Evolutionary conservation across 2,888 invertebrate species (phyloP).

Genomic region (Brachylomia viminalis): DNA sequence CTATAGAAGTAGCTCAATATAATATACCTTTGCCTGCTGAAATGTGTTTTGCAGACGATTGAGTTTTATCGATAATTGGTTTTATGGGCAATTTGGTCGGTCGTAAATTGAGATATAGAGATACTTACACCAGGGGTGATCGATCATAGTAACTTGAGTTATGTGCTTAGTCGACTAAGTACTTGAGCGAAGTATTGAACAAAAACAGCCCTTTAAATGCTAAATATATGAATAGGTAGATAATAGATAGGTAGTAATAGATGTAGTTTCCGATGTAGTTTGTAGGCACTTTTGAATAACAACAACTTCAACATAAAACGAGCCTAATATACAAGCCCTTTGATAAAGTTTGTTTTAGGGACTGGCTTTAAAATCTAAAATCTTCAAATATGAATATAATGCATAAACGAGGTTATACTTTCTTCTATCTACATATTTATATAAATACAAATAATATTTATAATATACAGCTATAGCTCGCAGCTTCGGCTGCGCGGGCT

Average conservation of each 20-base stretch:
- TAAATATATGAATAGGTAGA: too few relatives aligned
- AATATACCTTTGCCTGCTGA: neutral
- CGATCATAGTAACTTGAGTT: neutral
- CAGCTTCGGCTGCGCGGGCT: too few relatives aligned
- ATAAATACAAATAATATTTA: neutral
- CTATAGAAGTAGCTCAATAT: neutral
- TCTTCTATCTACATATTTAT: neutral
- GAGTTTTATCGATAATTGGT: slow-evolving; percentile 30
- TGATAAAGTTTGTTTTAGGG: neutral
- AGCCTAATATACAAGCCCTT: neutral
- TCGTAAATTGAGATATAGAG: slow-evolving; percentile 26
- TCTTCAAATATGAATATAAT: neutral
- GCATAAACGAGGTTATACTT: neutral
- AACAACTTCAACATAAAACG: neutral
- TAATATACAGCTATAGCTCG: too few relatives aligned
- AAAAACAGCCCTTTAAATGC: too few relatives aligned
- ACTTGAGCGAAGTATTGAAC: too few relatives aligned
- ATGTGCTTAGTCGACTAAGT: neutral
- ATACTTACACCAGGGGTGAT: neutral
- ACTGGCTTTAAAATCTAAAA: neutral
- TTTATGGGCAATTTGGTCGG: slow-evolving; percentile 30
- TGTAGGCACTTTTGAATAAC: neutral
- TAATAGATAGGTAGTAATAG: too few relatives aligned
- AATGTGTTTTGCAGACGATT: slow-evolving; percentile 28
- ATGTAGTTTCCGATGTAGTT: too few relatives aligned